A percentile compares a stretch with the other conserved stretches of the same genome.
Conservation (phyloP, 2,888 invertebrate genomes). For the Drosophila melanosoma region DNA sequence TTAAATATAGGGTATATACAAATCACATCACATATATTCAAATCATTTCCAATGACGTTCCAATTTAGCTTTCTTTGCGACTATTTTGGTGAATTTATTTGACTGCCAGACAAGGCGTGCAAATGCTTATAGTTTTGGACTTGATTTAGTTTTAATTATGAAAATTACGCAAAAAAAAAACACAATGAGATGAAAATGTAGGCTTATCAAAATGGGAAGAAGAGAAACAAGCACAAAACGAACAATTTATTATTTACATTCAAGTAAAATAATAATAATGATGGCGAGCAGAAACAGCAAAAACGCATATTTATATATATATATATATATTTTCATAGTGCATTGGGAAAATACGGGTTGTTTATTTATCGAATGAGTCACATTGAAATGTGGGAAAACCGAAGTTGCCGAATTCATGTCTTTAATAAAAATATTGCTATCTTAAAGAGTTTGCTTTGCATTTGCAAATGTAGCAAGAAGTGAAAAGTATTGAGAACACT, state of each 20-base stretch:
- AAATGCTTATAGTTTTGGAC: constrained; percentile 57
- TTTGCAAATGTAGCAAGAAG: too few species aligned
- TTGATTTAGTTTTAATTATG: constrained; percentile 76
- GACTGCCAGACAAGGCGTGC: constrained; percentile 37
- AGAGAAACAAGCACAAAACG: constrained; percentile 19
- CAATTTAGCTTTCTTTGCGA: constrained; percentile 8
- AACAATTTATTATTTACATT: constrained; percentile 1
- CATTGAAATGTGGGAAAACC: not conserved
- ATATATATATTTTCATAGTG: not conserved
- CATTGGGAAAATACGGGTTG: not conserved
- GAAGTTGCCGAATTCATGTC: not conserved
- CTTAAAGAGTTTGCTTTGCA: not conserved
- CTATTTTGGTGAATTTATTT: constrained; percentile 30
- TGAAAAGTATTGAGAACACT: too few species aligned
- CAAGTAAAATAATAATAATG: constrained; percentile 27
- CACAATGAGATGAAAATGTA: constrained; percentile 53
- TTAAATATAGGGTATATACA: constrained; percentile 14
- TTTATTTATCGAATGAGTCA: not conserved
- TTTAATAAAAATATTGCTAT: not conserved
- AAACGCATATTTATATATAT: not conserved
- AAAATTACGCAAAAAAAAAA: constrained; percentile 36
- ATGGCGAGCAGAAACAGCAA: constrained; percentile 19
- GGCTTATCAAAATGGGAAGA: constrained; percentile 22
- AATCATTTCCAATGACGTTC: not conserved
- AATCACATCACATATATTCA: not conserved